phyloP scores from a whole-genome alignment of 1,140 invertebrate species.

The Drosophila truncata region DNA sequence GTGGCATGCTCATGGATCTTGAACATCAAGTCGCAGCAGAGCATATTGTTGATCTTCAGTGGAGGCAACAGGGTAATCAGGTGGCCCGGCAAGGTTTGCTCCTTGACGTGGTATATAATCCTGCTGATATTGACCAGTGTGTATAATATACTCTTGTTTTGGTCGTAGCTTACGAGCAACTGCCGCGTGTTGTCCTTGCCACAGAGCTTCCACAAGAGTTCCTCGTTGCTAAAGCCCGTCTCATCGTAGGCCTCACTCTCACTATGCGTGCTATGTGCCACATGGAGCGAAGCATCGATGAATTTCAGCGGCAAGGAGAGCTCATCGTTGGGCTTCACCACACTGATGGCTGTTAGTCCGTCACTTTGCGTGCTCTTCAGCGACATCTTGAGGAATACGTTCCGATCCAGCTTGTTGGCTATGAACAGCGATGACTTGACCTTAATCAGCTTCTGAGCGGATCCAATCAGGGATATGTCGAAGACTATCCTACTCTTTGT shows the following conservation, averaged over 20 bases:
- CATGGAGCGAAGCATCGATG: conserved; percentile 70
- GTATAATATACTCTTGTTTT: conserved; percentile 64
- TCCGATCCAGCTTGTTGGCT: conserved; percentile 90
- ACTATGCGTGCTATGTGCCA: conserved; percentile 53
- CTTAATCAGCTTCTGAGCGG: conserved; percentile 97
- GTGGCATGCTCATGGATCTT: conserved; percentile 86
- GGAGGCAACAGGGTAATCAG: conserved; percentile 93
- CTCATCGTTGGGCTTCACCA: conserved; percentile 60
- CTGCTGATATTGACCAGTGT: conserved; percentile 87
- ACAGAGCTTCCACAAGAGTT: conserved; percentile 68
- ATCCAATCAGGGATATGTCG: conserved; percentile 95
- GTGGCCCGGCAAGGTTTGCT: conserved; percentile 91
- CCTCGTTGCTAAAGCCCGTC: conserved; percentile 62
- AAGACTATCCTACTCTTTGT: conserved; percentile 92
- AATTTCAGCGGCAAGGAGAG: conserved; percentile 82
- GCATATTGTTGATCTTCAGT: conserved; percentile 91
- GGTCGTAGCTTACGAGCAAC: conserved; percentile 63
- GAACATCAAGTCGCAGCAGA: conserved; percentile 91
- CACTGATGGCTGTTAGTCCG: conserved; percentile 38
- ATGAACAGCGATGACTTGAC: conserved; percentile 95
- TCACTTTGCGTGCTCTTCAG: conserved; percentile 76
- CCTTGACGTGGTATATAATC: conserved; percentile 92
- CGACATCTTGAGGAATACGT: conserved; percentile 90
- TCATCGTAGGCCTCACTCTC: conserved; percentile 51
- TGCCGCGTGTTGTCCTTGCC: conserved; percentile 47